Evolutionary conservation across 2,797 vertebrate genomes (phyloP), one percentile per base, ranked within the genome.

Genomic region (Euthynnus affinis): DNA sequence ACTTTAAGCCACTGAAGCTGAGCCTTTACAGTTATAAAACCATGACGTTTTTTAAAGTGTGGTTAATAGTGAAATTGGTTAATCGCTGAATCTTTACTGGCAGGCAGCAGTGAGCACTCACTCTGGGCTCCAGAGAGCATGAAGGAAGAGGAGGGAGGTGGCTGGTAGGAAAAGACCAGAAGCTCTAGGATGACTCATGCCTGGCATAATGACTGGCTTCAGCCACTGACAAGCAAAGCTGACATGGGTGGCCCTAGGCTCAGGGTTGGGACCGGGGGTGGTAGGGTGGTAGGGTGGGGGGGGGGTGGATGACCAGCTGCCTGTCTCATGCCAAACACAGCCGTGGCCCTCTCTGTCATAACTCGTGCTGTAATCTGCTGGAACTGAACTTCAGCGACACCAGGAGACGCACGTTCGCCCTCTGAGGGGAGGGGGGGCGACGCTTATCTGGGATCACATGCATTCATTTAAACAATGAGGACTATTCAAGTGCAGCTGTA

Each of bases 381-480:
- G 72, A 72, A 56, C 71, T 59, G 65, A 61, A 62, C 59, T 25
- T 32, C 71, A 76, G 83, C 62, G 13, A 83, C 85, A 82, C 76
- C 77, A 23, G 68, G 40, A 83, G 63, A 71, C 0, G 46, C 82
- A 82, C 63, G 58, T 74, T 90, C 62, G 65, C 49, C 57, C 75
- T 57, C 58, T n/a, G 29, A 18, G 18, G 9, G 12, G 3, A 8
- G 44, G 64, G 22, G n/a, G 13, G 8, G 3, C n/a, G 18, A n/a
- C 0, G 63, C 80, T 89, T 84, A 91, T 89, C 89, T 90, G 69
- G 60, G 83, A 89, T 91, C 89, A 91, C 88, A 88, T 89, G 89
- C 62, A 68, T 74, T 63, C 59, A 84, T 76, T 80, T 53, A 82
- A 83, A 93, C 91, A 94, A 92, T 88, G 87, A 83, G 49, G 68